phyloP scores from a whole-genome alignment of 2,797 vertebrate genomes.

The Amniataba percoides region DNA sequence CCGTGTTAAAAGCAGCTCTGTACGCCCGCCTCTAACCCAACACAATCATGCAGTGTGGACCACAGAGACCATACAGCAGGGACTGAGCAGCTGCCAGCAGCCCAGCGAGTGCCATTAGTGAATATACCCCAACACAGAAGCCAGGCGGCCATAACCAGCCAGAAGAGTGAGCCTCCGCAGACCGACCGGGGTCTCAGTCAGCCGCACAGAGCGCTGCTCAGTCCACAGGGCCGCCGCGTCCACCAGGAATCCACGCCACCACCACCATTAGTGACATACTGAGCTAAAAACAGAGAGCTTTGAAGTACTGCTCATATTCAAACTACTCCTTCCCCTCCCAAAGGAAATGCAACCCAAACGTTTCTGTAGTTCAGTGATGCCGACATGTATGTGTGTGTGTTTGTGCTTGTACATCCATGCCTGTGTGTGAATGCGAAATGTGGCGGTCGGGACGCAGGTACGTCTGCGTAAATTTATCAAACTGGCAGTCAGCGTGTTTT shows the following conservation, averaged over 20 bases:
- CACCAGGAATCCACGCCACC: conserved; percentile 44
- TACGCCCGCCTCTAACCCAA: conserved; percentile 17
- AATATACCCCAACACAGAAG: conserved; percentile 41
- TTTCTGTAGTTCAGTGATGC: conserved; percentile 35
- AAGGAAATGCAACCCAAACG: conserved; percentile 69
- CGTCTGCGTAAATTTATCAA: conserved; percentile 51
- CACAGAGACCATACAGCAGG: conserved; percentile 29
- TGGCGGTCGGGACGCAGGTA: conserved; percentile 40
- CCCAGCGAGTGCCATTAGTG: conserved; percentile 51
- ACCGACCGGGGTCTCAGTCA: conserved; percentile 37
- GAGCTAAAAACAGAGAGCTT: conserved; percentile 53
- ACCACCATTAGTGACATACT: conserved; percentile 36
- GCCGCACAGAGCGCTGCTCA: conserved; percentile 17
- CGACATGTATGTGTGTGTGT: conserved; percentile 27
- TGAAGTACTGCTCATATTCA: conserved; percentile 42
- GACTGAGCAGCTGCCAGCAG: conserved; percentile 52
- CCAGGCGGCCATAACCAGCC: conserved; percentile 26
- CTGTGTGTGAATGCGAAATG: conserved; percentile 1
- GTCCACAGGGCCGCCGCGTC: conserved; percentile 26
- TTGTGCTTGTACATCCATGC: background rate
- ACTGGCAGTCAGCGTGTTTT: conserved; percentile 43
- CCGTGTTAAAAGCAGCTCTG: conserved; percentile 23
- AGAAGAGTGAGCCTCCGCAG: conserved; percentile 30
- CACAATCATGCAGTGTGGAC: conserved; percentile 26
- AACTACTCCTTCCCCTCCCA: conserved; percentile 5